Evolutionary conservation across 2,888 invertebrate genomes (phyloP).

Genomic region (Harpalus rufipes): DNA sequence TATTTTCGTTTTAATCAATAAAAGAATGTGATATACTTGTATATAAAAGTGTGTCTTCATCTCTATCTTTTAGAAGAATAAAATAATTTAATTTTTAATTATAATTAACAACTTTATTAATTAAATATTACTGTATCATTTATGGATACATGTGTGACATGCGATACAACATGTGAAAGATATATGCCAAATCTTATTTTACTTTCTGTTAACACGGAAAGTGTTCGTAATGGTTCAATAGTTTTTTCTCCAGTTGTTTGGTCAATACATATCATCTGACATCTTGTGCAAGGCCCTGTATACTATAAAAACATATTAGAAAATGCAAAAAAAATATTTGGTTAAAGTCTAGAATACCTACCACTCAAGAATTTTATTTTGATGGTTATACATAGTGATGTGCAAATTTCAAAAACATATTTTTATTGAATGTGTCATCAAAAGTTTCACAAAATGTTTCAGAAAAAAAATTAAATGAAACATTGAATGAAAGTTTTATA

Average conservation of each 20-base stretch:
- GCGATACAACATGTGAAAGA: constrained; percentile 64
- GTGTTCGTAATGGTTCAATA: constrained; percentile 87
- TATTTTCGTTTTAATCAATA: constrained; percentile 66
- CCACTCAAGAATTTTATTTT: no score
- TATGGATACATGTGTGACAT: constrained; percentile 22
- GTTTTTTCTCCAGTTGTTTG: constrained; percentile 90
- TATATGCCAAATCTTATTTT: constrained; percentile 92
- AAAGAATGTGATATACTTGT: constrained; percentile 66
- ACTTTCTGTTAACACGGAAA: constrained; percentile 86
- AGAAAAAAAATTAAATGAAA: no score
- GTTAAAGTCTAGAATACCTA: not conserved
- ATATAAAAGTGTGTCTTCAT: constrained; percentile 55
- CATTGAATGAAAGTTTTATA: no score
- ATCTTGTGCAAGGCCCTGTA: constrained; percentile 90
- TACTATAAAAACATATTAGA: constrained; percentile 77
- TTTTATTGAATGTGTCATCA: no score
- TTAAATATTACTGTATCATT: constrained; percentile 57
- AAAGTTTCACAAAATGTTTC: no score
- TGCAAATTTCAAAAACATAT: no score
- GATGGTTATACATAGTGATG: no score
- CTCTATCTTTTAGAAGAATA: constrained; percentile 30
- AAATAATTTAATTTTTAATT: constrained; percentile 50
- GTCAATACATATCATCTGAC: constrained; percentile 97
- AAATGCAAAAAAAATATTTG: not conserved
- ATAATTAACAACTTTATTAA: constrained; percentile 28